A percentile compares a stretch with the other conserved stretches of the same genome.
phyloP scores from a whole-genome alignment of 2,797 vertebrate genomes.

The Chiloscyllium punctatum region DNA sequence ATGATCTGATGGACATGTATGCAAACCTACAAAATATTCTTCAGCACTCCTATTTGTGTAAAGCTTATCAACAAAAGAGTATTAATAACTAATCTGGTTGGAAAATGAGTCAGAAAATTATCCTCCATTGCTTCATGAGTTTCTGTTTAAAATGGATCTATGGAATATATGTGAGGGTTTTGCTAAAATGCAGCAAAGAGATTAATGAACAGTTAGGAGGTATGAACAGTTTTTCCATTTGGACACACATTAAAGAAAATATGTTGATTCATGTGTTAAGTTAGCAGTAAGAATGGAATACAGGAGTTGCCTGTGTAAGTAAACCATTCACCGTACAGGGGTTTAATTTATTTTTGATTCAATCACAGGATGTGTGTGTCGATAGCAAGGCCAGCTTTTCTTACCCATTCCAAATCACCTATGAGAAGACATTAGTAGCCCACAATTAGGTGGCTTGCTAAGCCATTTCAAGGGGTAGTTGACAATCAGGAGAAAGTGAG shows the following conservation, averaged over 20 bases:
- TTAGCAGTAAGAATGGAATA: neutral
- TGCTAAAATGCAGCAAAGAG: neutral
- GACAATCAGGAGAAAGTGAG: neutral
- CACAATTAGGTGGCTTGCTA: neutral
- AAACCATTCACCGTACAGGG: neutral
- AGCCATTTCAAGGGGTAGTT: neutral
- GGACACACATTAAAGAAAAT: neutral
- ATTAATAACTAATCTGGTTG: neutral
- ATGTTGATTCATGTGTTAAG: neutral
- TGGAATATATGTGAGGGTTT: neutral
- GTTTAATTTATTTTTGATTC: neutral
- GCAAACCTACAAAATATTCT: neutral
- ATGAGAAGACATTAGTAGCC: neutral
- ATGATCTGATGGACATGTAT: neutral
- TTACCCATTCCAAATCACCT: neutral
- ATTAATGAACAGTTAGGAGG: neutral
- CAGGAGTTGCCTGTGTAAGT: neutral
- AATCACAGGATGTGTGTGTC: neutral
- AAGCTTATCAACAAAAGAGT: neutral
- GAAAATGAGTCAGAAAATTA: neutral
- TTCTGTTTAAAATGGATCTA: neutral
- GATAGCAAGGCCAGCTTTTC: neutral
- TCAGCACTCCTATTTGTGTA: neutral
- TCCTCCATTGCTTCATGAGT: neutral
- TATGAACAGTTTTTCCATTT: neutral